Evolutionary conservation across 1,140 invertebrate species (phyloP), one percentile per base, ranked within the genome.

Genomic region (Oncopodura yosiiana): DNA sequence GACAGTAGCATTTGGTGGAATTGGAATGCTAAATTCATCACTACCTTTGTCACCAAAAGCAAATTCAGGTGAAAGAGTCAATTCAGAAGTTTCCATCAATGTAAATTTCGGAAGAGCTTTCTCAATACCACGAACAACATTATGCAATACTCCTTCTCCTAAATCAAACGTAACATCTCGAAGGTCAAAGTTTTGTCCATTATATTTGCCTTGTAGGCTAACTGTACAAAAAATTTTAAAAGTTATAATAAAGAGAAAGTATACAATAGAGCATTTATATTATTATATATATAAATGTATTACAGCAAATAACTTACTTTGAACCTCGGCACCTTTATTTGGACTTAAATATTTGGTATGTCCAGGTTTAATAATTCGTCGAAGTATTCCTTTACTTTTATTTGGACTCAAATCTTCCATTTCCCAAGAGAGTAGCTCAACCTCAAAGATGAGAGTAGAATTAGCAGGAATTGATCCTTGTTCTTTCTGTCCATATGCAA

Each of bases 391-490:
- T 55, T 81, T 83, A 74, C 94, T 87, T 67, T 85, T 83, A 38
- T 81, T 77, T 2, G 81, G 79, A 62, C 85, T 87, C 9, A 96
- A 63, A 74, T 98, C 93, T 75, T 94, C 88, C 43, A 82, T 79
- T 66, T 77, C 72, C 86, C 87, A 94, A 56, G 80, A 77, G 27
- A 91, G 74, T 68, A 93, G 78, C 74, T 93, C 89, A 53, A 90
- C 74, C 75, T 95, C 90, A 79, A 96, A 91, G 58, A 89, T 78
- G 3, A 99, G 73, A 1, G 88, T 94, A 0, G 92, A 69, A 73
- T 93, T 79, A n/a, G 85, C 79, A 19, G 91, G 92, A 64, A 98
- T 97, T 66, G 80, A 85, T 2, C 86, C 84, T 67, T 79, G 84
- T 27, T 93, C 94, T 44, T 66, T 67, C 58, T 76, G 75, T 1